Percentiles rank a stretch among this genome's conserved stretches.
phyloP scores from a whole-genome alignment of 2,888 invertebrate species.

The Micropterix aruncella region DNA sequence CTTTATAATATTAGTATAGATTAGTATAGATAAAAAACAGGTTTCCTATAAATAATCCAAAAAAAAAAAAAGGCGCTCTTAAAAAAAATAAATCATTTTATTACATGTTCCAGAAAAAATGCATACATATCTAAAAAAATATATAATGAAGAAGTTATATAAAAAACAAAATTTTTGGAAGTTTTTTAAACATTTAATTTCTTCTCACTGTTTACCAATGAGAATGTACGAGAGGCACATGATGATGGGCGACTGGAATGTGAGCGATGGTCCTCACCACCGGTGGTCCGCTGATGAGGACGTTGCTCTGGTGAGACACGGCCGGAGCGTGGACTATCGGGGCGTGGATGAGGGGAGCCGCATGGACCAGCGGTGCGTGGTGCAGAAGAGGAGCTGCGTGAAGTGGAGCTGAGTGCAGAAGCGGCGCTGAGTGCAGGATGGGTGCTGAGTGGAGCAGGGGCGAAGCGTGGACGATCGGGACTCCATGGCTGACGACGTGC shows the following conservation, averaged over 20 bases:
- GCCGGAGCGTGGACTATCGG: conserved; percentile 6
- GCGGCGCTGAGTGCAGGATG: conserved; percentile 8
- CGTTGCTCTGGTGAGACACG: neutral
- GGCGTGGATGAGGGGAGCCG: conserved; percentile 14
- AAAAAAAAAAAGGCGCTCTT: too few species aligned
- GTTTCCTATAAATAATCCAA: too few species aligned
- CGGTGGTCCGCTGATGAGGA: neutral
- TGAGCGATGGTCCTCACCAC: neutral
- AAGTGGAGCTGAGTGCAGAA: neutral
- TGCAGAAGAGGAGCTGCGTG: conserved; percentile 14
- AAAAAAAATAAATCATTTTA: too few species aligned
- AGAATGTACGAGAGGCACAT: too few species aligned
- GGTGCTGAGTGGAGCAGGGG: conserved; percentile 14
- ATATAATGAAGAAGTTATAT: too few species aligned
- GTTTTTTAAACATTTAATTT: too few species aligned
- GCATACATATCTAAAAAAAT: too few species aligned
- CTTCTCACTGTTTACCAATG: too few species aligned
- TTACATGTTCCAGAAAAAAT: too few species aligned
- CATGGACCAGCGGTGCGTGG: conserved; percentile 13
- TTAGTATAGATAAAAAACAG: too few species aligned
- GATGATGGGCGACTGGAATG: neutral
- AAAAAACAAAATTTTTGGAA: too few species aligned
- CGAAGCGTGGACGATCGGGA: conserved; percentile 8
- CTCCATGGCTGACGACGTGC: conserved; percentile 16
- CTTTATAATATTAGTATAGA: too few species aligned